Evolutionary conservation across 2,888 invertebrate species (phyloP), one percentile per base, ranked within the genome.

Genomic region (Volucella inflata): DNA sequence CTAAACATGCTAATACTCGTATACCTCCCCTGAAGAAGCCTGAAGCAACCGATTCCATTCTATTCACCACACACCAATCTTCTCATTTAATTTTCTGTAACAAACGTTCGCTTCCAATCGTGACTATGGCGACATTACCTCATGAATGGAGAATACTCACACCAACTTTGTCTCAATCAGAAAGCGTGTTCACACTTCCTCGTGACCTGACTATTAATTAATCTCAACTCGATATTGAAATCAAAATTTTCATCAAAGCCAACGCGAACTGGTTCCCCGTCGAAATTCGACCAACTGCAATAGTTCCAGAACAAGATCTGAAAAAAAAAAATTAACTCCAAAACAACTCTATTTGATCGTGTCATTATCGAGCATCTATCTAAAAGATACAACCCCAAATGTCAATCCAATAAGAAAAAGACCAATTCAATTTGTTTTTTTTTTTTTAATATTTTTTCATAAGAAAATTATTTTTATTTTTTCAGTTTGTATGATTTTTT

Each of bases 131-230:
- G 6, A 30, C 30, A 0, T 2, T 6, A 30, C 44, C 44, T 17
- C 40, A 17, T 53, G 44, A 72, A 83, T 75, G 30, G 30, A 6
- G 60, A 48, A 55, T 64, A 14, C 51, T 21, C 16, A 51, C 70
- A 21, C 21, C 21, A 6, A 30, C 30, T 30, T 30, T 30, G 30
- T 62, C 71, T 62, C 65, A 62, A 71, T 84, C 65, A 62, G 76
- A 30, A 84, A 79, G 65, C 84, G 74, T 84, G 79, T 84, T 84
- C 79, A 80, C 84, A 84, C 80, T 50, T 67, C 51, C 67, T 84
- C 84, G 84, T 84, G 84, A 84, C 75, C 38, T 48, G 75, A 67
- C 80, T 80, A 71, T 84, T 80, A 84, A 84, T 84, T 80, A 76
- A 79, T 65, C 30, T 30, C 60, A 40, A 55, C 74, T 59, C 42